These are phyloP conservation scores for Dione vanillae DNA, from an alignment of 2,888 invertebrate species.

Conservation along the genomic window DNA sequence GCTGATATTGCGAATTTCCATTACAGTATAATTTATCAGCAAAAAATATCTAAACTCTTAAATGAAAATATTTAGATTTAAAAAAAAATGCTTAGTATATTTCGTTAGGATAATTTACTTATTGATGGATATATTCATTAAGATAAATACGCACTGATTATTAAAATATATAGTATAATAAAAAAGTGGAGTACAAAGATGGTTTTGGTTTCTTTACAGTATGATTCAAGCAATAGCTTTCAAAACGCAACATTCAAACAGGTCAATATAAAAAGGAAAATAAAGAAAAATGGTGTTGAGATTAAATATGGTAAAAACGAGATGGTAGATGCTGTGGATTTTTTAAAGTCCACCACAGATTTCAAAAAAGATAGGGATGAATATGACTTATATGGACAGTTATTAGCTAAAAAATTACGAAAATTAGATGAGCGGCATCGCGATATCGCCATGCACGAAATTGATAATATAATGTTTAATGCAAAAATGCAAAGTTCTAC, in stretches of 20 bases:
- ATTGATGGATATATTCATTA: too few relatives aligned
- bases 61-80: too few relatives aligned
- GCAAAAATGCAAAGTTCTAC: conserved; percentile 65
- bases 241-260: conserved; percentile 49
- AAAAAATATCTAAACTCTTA: too few relatives aligned
- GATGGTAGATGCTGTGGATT: conserved; percentile 53
- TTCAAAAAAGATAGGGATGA: conserved; percentile 64
- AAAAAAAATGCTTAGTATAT: too few relatives aligned
- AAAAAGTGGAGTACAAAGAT: not conserved
- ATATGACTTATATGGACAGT: conserved; percentile 71
- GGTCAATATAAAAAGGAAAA: conserved; percentile 49
- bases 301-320: conserved; percentile 37
- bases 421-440: conserved; percentile 73
- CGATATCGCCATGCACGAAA: conserved; percentile 76
- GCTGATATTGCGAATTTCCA: too few relatives aligned
- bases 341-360: conserved; percentile 51
- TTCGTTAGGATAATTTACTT: too few relatives aligned
- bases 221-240: conserved; percentile 42
- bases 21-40: too few relatives aligned
- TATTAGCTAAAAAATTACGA: conserved; percentile 73
- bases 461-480: conserved; percentile 75
- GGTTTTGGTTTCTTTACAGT: conserved; percentile 47
- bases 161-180: too few relatives aligned
- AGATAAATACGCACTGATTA: too few relatives aligned
- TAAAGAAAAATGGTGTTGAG: conserved; percentile 18